Percentiles rank a stretch among this genome's conserved stretches.
phyloP scores from a whole-genome alignment of 2,797 vertebrate genomes.

The Lacerta bilineata region DNA sequence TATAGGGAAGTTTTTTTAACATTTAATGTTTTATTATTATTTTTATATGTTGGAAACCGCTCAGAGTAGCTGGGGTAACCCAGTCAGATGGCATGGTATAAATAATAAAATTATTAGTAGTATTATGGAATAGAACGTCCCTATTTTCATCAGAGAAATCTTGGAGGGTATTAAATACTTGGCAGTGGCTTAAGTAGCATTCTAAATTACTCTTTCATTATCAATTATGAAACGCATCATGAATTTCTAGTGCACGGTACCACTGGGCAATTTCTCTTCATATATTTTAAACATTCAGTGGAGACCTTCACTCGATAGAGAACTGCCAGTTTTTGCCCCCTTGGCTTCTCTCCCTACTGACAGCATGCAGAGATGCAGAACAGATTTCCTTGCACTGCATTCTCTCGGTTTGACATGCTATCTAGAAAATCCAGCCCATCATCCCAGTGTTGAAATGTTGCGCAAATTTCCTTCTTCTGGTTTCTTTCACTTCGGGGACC shows the following conservation, averaged over 20 bases:
- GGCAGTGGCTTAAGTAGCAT: constrained; percentile 10
- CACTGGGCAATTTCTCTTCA: not conserved
- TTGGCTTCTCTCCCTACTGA: constrained; percentile 22
- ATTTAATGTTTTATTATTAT: too few species aligned
- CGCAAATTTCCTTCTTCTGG: constrained; percentile 34
- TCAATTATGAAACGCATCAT: too few species aligned
- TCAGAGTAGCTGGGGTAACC: too few species aligned
- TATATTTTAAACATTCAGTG: constrained; percentile 24
- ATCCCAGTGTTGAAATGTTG: constrained; percentile 44
- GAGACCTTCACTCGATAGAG: constrained; percentile 11
- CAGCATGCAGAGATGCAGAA: constrained; percentile 47
- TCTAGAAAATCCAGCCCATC: constrained; percentile 63
- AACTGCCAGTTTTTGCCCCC: constrained; percentile 30
- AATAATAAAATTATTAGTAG: too few species aligned
- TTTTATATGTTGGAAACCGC: too few species aligned
- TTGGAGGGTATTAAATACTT: not conserved
- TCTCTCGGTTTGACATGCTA: constrained; percentile 37
- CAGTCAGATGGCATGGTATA: too few species aligned
- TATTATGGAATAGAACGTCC: too few species aligned
- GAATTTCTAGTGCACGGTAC: constrained; percentile 21
- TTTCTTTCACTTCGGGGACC: constrained; percentile 31
- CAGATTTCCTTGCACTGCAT: constrained; percentile 54
- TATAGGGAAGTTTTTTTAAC: too few species aligned
- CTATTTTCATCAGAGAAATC: too few species aligned
- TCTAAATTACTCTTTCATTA: constrained; percentile 22